Evolutionary conservation across 2,113 vertebrate species (phyloP).

Genomic region (Pangasianodon hypophthalmus): DNA sequence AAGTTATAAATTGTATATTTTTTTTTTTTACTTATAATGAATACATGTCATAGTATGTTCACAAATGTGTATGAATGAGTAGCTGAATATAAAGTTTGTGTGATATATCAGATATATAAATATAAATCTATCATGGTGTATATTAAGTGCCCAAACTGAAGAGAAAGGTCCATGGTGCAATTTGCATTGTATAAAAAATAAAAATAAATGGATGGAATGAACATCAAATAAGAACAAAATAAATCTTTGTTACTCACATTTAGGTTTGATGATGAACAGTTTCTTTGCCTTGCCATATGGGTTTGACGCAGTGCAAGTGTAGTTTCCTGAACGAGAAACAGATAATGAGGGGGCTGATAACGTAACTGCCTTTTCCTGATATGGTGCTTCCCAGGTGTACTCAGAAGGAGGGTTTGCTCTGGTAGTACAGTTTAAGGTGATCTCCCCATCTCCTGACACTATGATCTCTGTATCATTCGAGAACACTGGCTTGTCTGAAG

Average conservation of each 20-base stretch:
- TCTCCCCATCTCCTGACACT: not conserved
- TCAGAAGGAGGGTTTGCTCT: slow-evolving; percentile 7
- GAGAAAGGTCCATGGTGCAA: not conserved
- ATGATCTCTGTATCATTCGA: not conserved
- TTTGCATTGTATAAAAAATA: not conserved
- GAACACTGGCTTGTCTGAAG: slow-evolving; percentile 28
- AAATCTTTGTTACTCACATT: not conserved
- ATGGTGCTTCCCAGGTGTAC: not conserved
- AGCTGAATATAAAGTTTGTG: not conserved
- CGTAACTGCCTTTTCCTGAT: not conserved
- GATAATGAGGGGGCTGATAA: not conserved
- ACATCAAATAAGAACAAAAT: not conserved
- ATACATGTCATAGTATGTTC: not conserved
- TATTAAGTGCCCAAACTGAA: not conserved
- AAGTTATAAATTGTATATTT: no score
- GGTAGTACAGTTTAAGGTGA: slow-evolving; percentile 14
- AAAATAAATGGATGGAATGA: not conserved
- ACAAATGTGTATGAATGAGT: not conserved
- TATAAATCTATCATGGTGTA: not conserved
- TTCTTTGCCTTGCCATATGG: not conserved
- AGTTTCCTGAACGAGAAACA: not conserved
- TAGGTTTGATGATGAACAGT: not conserved
- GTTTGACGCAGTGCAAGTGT: slow-evolving; percentile 15
- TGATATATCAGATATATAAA: not conserved
- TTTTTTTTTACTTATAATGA: not conserved